Evolutionary conservation across 2,888 invertebrate species (phyloP), one percentile per base, ranked within the genome.

Genomic region (Aquatica leii): DNA sequence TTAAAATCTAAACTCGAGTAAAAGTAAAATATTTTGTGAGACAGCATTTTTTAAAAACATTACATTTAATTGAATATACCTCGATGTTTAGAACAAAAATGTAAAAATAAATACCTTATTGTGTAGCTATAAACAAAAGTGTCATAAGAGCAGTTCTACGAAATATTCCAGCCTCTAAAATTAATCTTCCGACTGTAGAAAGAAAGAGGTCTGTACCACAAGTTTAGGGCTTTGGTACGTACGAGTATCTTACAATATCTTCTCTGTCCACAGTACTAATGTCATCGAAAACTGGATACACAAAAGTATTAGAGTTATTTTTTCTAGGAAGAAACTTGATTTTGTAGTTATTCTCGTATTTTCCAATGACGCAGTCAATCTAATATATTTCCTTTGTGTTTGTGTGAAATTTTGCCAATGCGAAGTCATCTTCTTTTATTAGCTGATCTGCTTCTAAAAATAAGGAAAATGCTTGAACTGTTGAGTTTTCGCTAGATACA

Each of bases 91-190:
- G 0, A 8, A 4, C 4, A 5, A 46, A 3, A 18, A 9, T 17
- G 9, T 1, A 0, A 18, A 0, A 3, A 18, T 14, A 3, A 43
- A 2, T 2, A 43, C 15, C 17, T 6, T 6, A 43, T 17, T 0
- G 78, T 76, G 14, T 81, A 74, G 1, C 70, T 69, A 57, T 80
- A 78, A 15, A 84, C 78, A 31, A n/a, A n/a, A n/a, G n/a, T n/a
- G n/a, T n/a, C n/a, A n/a, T n/a, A n/a, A n/a, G n/a, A n/a, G n/a
- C n/a, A 82, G 31, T 31, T 31, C 31, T 31, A 31, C 31, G 31
- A 31, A 31, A 31, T 31, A 31, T 31, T 31, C 31, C 31, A 6
- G 31, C 5, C 31, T 31, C 31, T 31, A 31, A 31, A 31, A 31
- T 31, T 31, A 9, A n/a, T n/a, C n/a, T n/a, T n/a, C n/a, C n/a